Conservation (phyloP, 2,797 vertebrate species). For the Corythornis leucogaster region DNA sequence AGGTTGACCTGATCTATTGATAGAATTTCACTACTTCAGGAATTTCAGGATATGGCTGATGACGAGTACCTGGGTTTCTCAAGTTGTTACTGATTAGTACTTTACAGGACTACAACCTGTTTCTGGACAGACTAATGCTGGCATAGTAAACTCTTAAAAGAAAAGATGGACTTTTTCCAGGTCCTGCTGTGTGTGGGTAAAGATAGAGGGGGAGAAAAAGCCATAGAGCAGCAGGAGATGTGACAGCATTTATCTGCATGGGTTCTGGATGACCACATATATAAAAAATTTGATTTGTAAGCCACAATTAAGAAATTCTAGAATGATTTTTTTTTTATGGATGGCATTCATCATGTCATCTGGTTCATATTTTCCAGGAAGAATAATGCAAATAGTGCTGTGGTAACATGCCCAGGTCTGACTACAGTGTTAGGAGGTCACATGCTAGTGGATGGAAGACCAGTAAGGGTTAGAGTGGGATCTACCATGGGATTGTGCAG, state of each 20-base stretch:
- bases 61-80: not conserved
- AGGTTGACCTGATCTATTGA: not conserved
- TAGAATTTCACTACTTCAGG: not conserved
- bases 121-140: not conserved
- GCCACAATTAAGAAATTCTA: slow-evolving; percentile 63
- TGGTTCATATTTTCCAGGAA: slow-evolving; percentile 62
- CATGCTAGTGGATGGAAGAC: not conserved
- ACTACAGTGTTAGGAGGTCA: slow-evolving; percentile 5
- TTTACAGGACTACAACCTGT: not conserved
- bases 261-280: slow-evolving; percentile 37
- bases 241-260: not conserved
- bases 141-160: not conserved
- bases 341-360: slow-evolving; percentile 9
- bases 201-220: not conserved
- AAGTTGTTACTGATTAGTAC: not conserved
- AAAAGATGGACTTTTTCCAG: not conserved
- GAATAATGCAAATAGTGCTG: slow-evolving; percentile 12
- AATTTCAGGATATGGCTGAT: not conserved
- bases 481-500: not conserved
- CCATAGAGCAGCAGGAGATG: not conserved
- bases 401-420: slow-evolving; percentile 8
- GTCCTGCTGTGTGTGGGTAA: not conserved
- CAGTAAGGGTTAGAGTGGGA: not conserved
- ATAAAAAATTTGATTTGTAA: slow-evolving; percentile 53
- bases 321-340: slow-evolving; percentile 23